phyloP scores from a whole-genome alignment of 2,113 vertebrate genomes.

The Myrmecobius fasciatus region DNA sequence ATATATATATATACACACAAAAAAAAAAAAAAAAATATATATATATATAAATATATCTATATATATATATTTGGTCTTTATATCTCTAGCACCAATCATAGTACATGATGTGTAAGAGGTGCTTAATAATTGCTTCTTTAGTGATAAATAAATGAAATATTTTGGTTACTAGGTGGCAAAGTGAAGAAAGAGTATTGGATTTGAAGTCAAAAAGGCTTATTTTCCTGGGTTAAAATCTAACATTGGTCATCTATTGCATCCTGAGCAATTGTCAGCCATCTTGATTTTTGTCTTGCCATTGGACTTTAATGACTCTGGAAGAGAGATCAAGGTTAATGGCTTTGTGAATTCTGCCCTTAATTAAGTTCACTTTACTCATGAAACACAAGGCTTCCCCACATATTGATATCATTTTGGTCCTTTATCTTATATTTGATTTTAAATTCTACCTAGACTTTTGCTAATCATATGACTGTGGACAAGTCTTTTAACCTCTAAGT shows the following conservation, averaged over 20 bases:
- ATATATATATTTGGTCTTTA: too few species aligned
- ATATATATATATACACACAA: too few species aligned
- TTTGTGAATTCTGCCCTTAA: background rate
- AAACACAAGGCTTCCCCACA: background rate
- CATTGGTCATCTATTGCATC: background rate
- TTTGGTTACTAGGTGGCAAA: background rate
- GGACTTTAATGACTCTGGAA: background rate
- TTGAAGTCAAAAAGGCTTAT: background rate
- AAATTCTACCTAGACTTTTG: background rate
- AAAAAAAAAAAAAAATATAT: too few species aligned
- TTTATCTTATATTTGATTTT: background rate
- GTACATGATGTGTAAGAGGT: background rate
- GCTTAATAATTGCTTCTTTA: background rate
- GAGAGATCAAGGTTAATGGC: background rate
- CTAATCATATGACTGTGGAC: background rate
- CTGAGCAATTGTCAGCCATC: background rate
- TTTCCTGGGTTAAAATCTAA: background rate
- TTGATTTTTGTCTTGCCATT: background rate
- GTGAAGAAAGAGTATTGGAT: background rate
- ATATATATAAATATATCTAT: too few species aligned
- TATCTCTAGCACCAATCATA: background rate
- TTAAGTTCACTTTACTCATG: background rate
- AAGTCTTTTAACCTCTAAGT: background rate
- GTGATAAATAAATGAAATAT: background rate
- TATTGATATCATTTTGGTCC: background rate